Evolutionary conservation across 2,797 vertebrate species (phyloP), one percentile per base, ranked within the genome.

Genomic region (Amblyraja radiata): DNA sequence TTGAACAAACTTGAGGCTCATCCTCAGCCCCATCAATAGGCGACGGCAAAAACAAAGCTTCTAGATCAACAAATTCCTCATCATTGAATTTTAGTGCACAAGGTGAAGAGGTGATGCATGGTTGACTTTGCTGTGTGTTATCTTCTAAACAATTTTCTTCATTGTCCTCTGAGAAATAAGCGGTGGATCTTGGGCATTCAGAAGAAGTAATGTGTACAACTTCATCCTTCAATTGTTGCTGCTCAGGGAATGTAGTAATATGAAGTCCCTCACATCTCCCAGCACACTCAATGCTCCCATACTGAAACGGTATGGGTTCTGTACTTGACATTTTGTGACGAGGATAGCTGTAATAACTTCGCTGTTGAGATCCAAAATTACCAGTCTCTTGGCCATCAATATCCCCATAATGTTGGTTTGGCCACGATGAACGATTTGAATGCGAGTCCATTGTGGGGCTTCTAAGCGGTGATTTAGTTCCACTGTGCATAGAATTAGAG

Each of bases 311-410:
- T 94, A 97, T 97, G 58, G 98, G 97, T 65, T 97, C 97, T 94
- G 96, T 98, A 95, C 96, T 97, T 2, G 97, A 97, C 10, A 97
- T 97, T 95, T 98, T 98, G 94, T 99, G 98, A 54, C 98, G 96
- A 83, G 98, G 99, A 94, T 99, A 99, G 93, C 99, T 99, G 95
- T 98, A 99, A 95, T 98, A 98, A 95, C 98, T 99, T 93, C 97
- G 96, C 95, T 97, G 96, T 88, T 97, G 95, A 0, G 97, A 96
- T 5, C 96, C 95, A 93, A 98, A 98, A 90, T 98, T 98, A 0
- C 96, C 97, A 93, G 94, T 94, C 93, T 97, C 96, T 93, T 95
- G 96, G 21, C 96, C 96, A 88, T 99, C 97, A 0, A 94, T 94
- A 9, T 95, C 96, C 94, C 97, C 97, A 6, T 96, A 98, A 94